These are phyloP conservation scores for Thalassarche chlororhynchos DNA, from an alignment of 2,113 vertebrate species.

Conservation along the genomic window DNA sequence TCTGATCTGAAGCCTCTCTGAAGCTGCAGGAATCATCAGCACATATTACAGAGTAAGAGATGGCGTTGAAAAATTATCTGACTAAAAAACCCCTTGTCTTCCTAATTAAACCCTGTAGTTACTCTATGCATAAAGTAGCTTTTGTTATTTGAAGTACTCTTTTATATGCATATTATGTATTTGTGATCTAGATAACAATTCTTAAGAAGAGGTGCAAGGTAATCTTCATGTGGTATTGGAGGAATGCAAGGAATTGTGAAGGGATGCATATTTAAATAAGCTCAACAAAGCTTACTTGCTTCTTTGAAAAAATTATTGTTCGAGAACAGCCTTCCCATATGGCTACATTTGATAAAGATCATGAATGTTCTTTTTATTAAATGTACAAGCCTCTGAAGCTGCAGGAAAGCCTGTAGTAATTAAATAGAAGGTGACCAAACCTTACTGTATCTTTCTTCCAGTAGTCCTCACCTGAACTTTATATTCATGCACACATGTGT, in stretches of 20 bases:
- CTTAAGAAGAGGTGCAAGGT: background rate
- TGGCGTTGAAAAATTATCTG: background rate
- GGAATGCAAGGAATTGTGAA: background rate
- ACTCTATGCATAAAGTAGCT: background rate
- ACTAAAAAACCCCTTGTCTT: background rate
- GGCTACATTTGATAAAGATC: background rate
- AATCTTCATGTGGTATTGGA: background rate
- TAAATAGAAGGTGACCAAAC: background rate
- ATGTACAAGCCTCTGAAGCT: background rate
- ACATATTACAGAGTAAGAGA: background rate
- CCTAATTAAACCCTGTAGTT: background rate
- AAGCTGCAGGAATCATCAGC: background rate
- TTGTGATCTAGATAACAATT: background rate
- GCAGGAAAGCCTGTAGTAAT: background rate
- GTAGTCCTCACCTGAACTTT: background rate
- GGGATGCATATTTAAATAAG: background rate
- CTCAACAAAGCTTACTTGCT: background rate
- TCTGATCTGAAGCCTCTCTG: background rate
- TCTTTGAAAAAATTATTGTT: background rate
- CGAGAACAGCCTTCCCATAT: background rate
- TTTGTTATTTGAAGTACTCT: background rate
- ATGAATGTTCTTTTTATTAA: background rate
- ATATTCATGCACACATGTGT: background rate
- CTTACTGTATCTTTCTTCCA: background rate
- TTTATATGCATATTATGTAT: background rate